Conservation (phyloP, 2,888 invertebrate genomes). For the Apodemia hepburni region DNA sequence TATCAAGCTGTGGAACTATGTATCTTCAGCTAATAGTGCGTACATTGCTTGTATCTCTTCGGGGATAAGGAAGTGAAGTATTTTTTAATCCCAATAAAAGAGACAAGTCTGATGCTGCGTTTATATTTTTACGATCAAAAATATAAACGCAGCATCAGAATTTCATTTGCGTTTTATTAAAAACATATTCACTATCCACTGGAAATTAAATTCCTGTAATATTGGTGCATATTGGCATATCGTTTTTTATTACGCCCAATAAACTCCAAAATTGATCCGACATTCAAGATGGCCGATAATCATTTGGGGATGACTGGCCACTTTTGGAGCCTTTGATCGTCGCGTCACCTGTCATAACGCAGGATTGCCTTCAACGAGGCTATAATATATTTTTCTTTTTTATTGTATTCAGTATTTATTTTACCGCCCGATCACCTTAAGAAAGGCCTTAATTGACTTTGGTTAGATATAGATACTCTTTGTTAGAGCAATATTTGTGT, state of each 20-base stretch:
- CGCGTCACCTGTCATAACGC: constrained; percentile 66
- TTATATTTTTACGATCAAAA: neutral
- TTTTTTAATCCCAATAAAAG: neutral
- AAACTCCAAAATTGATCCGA: constrained; percentile 32
- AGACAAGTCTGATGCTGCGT: neutral
- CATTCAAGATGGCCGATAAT: constrained; percentile 30
- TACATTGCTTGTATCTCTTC: too few relatives aligned
- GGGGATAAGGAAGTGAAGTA: too few relatives aligned
- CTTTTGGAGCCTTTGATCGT: constrained; percentile 53
- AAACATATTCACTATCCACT: constrained; percentile 9
- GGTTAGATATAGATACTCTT: constrained; percentile 37
- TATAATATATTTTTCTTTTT: constrained; percentile 38
- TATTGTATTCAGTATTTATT: constrained; percentile 58
- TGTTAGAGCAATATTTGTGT: constrained; percentile 25
- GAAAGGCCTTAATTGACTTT: constrained; percentile 56
- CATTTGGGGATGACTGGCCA: constrained; percentile 54
- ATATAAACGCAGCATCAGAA: neutral
- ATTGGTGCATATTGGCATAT: constrained; percentile 25
- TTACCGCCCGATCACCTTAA: constrained; percentile 39
- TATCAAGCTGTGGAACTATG: too few relatives aligned
- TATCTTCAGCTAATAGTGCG: too few relatives aligned
- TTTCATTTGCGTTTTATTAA: neutral
- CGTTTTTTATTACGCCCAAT: constrained; percentile 32
- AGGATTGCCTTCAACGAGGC: constrained; percentile 52
- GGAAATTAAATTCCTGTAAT: constrained; percentile 17